phyloP scores from a whole-genome alignment of 2,113 vertebrate genomes.

The Catharus bicknelli region DNA sequence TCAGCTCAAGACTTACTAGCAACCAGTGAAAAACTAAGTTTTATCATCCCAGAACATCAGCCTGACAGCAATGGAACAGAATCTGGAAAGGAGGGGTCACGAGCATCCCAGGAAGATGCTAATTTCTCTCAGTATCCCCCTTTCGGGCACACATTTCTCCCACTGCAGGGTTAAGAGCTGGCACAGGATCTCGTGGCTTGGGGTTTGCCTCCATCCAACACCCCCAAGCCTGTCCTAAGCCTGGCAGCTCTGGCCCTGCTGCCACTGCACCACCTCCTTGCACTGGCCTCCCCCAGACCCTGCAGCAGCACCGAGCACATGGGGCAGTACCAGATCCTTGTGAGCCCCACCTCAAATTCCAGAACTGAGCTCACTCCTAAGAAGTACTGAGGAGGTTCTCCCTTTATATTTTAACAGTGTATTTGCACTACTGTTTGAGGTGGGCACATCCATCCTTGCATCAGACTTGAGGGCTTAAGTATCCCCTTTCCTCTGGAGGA shows the following conservation, averaged over 20 bases:
- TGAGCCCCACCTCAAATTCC: background rate
- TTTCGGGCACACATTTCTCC: background rate
- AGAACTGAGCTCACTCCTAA: background rate
- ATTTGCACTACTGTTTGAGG: fast-evolving
- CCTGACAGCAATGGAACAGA: background rate
- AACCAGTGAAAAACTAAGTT: background rate
- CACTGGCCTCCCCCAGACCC: background rate
- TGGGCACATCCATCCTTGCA: background rate
- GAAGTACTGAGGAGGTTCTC: fast-evolving
- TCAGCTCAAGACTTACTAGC: background rate
- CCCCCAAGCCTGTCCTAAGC: background rate
- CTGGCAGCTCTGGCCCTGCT: background rate
- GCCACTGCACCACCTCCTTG: background rate
- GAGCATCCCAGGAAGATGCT: background rate
- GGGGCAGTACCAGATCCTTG: fast-evolving
- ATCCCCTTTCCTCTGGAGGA: background rate
- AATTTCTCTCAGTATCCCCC: background rate
- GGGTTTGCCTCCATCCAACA: background rate
- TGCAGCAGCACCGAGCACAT: fast-evolving
- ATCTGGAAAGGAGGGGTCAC: background rate
- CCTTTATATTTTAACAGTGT: background rate
- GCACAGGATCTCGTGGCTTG: background rate
- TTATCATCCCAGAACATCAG: background rate
- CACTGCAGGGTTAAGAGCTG: background rate
- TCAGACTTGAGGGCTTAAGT: background rate